Base-by-base conservation (phyloP, 1,140 invertebrate genomes). In the Zaprionus capensis region DNA sequence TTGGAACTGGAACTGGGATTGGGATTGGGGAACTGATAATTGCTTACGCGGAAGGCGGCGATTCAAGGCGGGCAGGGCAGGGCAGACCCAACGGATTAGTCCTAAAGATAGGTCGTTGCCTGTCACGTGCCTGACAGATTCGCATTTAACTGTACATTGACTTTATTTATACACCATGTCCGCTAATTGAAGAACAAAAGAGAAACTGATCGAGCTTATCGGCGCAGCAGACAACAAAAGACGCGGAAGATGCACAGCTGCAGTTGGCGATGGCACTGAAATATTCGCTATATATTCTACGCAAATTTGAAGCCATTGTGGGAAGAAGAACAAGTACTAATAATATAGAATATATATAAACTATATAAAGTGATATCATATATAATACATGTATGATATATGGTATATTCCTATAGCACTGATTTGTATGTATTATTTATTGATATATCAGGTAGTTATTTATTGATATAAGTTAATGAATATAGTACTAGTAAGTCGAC, bases 101-200 rank as follows among this genome's bases (percentile, higher is more conserved):
- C 38, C 56, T 62, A 55, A 69, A 73, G 75, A 74, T 76, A 64
- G 76, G 67, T 76, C 68, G 31, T 11, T 46, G 24, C 24, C 24
- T 26, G 36, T 46, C 63, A 71, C 68, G 68, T 51, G 46, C 46
- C 46, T 17, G 46, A 41, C 41, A 46, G 41, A 46, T 46, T 17
- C 17, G 11, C 7, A 11, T 3, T 34, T 34, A 34, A 17, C n/a
- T 2, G 41, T 17, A 9, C 41, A 46, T 17, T 46, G 41, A 46
- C n/a, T 24, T 51, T 51, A 20, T 20, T 41, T 17, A 34, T 44
- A 64, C 26, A 22, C 14, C 51, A 17, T 53, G 58, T 36, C n/a
- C 17, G 14, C 49, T 70, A 70, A 75, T 75, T 75, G 66, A 41
- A 14, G 38, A 36, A 71, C 36, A 62, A 73, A 73, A 73, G 64